Conservation (phyloP, 2,797 vertebrate species). For the Paedocypris micromegethes region DNA sequence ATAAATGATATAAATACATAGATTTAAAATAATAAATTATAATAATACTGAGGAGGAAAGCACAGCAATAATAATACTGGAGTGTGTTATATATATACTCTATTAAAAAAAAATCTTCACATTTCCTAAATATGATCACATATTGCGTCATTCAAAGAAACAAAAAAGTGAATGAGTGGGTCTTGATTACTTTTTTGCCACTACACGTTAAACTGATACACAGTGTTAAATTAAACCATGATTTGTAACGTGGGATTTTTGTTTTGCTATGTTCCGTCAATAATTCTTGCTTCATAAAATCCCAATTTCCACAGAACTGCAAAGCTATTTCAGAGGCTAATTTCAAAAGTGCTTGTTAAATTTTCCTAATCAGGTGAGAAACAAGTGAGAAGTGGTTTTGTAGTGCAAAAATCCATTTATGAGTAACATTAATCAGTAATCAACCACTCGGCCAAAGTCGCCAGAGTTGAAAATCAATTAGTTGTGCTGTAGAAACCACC, state of each 20-base stretch:
- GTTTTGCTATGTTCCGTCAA: not conserved
- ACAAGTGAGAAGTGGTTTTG: slow-evolving; percentile 4
- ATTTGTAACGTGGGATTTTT: not conserved
- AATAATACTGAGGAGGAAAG: too few relatives aligned
- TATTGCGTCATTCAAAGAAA: too few relatives aligned
- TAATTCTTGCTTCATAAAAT: not conserved
- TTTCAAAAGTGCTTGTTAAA: slow-evolving; percentile 18
- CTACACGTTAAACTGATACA: too few relatives aligned
- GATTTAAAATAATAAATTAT: too few relatives aligned
- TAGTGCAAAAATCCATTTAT: not conserved
- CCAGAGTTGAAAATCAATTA: slow-evolving; percentile 4
- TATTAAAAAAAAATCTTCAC: too few relatives aligned
- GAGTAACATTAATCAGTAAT: slow-evolving; percentile 15
- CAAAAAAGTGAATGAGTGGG: too few relatives aligned
- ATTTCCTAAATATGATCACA: too few relatives aligned
- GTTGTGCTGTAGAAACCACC: not conserved
- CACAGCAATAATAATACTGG: too few relatives aligned
- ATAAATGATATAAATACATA: too few relatives aligned
- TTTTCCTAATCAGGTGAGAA: slow-evolving; percentile 17
- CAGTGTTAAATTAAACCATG: too few relatives aligned
- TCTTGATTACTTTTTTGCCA: too few relatives aligned
- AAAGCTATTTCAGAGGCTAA: slow-evolving; percentile 2
- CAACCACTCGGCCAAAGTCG: not conserved
- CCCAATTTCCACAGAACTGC: not conserved
- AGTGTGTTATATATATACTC: too few relatives aligned